These are phyloP conservation scores for Grammomys surdaster DNA, from an alignment of 2,113 vertebrate genomes.

Conservation along the genomic window DNA sequence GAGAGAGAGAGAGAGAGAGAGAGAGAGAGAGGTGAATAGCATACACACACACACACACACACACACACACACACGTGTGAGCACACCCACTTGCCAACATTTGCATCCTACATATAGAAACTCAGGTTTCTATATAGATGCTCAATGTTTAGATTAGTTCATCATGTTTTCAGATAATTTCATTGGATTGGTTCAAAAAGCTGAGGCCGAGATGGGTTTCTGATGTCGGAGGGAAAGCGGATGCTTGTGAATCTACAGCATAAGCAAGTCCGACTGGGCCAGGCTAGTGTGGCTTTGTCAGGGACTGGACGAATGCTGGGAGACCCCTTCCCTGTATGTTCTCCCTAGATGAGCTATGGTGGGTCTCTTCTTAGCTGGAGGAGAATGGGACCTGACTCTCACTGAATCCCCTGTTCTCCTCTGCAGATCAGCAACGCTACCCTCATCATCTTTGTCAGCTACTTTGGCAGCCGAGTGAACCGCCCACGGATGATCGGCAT, in stretches of 20 bases:
- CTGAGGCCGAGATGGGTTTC: background rate
- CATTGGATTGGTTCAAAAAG: background rate
- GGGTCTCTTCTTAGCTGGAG: background rate
- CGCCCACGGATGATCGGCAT: conserved; percentile 93
- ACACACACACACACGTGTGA: background rate
- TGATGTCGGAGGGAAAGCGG: background rate
- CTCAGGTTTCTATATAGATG: background rate
- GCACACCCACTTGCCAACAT: background rate
- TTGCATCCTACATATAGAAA: background rate
- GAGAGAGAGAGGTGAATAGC: too few relatives aligned
- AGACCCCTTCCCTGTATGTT: background rate
- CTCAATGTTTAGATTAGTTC: background rate
- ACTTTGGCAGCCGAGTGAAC: conserved; percentile 95
- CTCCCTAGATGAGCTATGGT: accelerated
- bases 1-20: background rate
- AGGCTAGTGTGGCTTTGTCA: background rate
- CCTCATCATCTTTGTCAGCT: conserved; percentile 97
- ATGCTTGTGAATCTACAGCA: background rate
- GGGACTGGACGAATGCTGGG: background rate
- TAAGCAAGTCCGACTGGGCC: background rate
- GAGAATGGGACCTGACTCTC: accelerated
- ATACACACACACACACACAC: too few relatives aligned
- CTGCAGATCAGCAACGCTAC: conserved; percentile 93
- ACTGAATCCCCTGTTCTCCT: background rate
- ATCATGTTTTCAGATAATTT: background rate